These are phyloP conservation scores for Himalopsyche kuldschensis DNA, from an alignment of 2,888 invertebrate genomes.

Conservation along the genomic window DNA sequence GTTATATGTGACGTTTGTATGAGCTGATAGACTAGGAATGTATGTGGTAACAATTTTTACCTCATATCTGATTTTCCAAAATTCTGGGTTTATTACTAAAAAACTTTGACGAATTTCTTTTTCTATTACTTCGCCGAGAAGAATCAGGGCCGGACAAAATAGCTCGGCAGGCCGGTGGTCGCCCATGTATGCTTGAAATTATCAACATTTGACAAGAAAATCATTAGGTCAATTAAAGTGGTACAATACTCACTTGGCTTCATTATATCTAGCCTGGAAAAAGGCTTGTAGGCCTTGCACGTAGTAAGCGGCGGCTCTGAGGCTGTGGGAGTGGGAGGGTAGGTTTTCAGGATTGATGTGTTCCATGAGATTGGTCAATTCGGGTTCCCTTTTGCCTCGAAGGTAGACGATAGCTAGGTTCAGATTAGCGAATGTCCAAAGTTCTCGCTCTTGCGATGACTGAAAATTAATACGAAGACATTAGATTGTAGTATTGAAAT, in stretches of 20 bases:
- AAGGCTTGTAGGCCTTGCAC: slow-evolving; percentile 96
- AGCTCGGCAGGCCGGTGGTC: too few relatives aligned
- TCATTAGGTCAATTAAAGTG: neutral
- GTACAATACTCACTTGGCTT: slow-evolving; percentile 82
- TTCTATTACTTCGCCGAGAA: too few relatives aligned
- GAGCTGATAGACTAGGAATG: too few relatives aligned
- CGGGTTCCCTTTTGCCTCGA: slow-evolving; percentile 84
- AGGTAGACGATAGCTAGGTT: slow-evolving; percentile 97
- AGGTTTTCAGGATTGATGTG: slow-evolving; percentile 90
- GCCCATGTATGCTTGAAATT: too few relatives aligned
- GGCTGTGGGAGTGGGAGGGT: slow-evolving; percentile 87
- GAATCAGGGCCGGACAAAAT: too few relatives aligned
- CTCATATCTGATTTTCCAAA: too few relatives aligned
- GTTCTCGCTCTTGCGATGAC: slow-evolving; percentile 85
- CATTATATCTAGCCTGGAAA: slow-evolving; percentile 93
- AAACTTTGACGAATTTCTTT: too few relatives aligned
- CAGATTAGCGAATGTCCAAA: slow-evolving; percentile 93
- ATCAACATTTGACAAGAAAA: too few relatives aligned
- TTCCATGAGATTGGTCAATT: slow-evolving; percentile 84
- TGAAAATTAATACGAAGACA: slow-evolving; percentile 47
- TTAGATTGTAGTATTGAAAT: slow-evolving; percentile 9
- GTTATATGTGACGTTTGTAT: too few relatives aligned
- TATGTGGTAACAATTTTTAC: too few relatives aligned
- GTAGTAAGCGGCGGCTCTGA: slow-evolving; percentile 95
- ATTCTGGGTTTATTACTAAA: too few relatives aligned